Base-by-base conservation (phyloP, 2,888 invertebrate genomes). In the Cyaniris semiargus region DNA sequence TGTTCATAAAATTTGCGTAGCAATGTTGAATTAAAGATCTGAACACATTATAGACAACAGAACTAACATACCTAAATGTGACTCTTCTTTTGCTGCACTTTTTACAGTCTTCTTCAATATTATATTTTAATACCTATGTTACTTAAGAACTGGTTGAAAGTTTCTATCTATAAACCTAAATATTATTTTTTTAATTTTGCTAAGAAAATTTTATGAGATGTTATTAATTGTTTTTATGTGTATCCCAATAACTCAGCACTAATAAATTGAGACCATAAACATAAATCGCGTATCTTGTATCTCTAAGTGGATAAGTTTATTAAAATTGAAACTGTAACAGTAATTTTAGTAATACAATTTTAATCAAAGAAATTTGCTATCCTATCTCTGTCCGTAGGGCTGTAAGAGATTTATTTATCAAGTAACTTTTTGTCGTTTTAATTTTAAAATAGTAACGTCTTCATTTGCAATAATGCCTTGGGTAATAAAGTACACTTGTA, bases 1-100 rank as follows among this genome's bases (percentile, higher is more conserved):
- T 27, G 23, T 60, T 23, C 60, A 60, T 60, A 60, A 66, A 66
- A 66, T 66, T 31, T 31, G 66, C 66, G 27, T 31, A 31, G 66
- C 23, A 15, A 31, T 66, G 27, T 66, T 66, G 31, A 66, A 31
- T 66, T 66, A 27, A 66, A 66, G 66, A 27, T 66, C 27, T 15
- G 15, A 23, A 27, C 18, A 66, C 66, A 31, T 66, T 66, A 66
- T 66, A 27, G 21, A 66, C 66, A 66, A 23, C 1, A 13, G 7
- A 23, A 60, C 8, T 8, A 23, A 66, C 58, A 58, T 34, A 66
- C 58, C 21, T 34, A 31, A 58, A 34, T 75, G 3, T 38, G 10
- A 38, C 3, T 15, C 48, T 18, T 18, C 18, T 18, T 53, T 18
- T 53, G 53, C 53, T 53, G 53, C 53, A 18, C 18, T 5, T 48